A percentile compares a stretch with the other conserved stretches of the same genome.
phyloP scores from a whole-genome alignment of 1,140 invertebrate genomes.

The Propsilocerus akamusi region DNA sequence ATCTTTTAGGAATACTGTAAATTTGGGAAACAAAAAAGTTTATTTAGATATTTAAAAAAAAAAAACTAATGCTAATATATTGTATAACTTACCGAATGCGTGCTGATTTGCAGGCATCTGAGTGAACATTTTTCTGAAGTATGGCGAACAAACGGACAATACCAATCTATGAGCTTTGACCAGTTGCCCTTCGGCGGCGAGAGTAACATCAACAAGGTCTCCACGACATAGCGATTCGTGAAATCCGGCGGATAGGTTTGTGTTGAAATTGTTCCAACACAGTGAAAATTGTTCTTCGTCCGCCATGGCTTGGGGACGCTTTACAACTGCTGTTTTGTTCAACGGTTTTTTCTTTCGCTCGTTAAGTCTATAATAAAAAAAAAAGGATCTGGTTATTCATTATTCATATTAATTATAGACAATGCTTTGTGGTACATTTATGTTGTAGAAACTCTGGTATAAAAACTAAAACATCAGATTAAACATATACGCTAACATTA shows the following conservation, averaged over 20 bases:
- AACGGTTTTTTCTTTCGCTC: too few relatives aligned
- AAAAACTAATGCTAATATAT: background rate
- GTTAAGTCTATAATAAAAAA: too few relatives aligned
- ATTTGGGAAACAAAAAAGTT: constrained; percentile 12
- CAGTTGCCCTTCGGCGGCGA: constrained; percentile 60
- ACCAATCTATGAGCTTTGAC: constrained; percentile 66
- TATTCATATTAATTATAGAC: too few relatives aligned
- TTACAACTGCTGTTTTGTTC: too few relatives aligned
- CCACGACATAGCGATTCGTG: constrained; percentile 53
- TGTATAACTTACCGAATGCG: constrained; percentile 30
- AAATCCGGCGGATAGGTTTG: constrained; percentile 50
- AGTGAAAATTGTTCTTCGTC: constrained; percentile 57
- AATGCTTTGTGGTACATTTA: too few relatives aligned
- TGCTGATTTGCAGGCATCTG: constrained; percentile 39
- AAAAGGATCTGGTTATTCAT: too few relatives aligned
- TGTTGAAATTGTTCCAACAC: constrained; percentile 61
- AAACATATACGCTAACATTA: too few relatives aligned
- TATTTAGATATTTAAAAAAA: background rate
- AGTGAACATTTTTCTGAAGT: constrained; percentile 64
- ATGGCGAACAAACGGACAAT: constrained; percentile 68
- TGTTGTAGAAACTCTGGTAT: too few relatives aligned
- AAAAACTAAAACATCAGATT: too few relatives aligned
- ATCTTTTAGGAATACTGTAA: constrained; percentile 63
- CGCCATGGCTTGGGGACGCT: constrained; percentile 30
- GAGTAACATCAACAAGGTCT: constrained; percentile 61